phyloP scores from a whole-genome alignment of 2,113 vertebrate genomes.

The Indicator maculatus region DNA sequence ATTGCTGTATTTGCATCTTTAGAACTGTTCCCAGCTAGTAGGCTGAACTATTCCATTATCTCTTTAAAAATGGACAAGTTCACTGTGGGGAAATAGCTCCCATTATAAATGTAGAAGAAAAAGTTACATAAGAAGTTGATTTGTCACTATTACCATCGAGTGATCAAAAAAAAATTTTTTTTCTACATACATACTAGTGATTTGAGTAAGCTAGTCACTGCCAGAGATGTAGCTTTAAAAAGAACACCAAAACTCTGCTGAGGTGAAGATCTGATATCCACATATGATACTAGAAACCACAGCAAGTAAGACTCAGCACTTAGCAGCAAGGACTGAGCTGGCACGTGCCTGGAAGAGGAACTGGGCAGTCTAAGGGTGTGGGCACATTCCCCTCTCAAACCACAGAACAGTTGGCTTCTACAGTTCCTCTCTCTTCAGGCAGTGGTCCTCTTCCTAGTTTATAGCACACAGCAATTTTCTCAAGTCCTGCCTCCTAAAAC shows the following conservation, averaged over 20 bases:
- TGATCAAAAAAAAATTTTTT: background rate
- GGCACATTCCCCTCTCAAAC: background rate
- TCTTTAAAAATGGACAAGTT: background rate
- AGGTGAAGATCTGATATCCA: background rate
- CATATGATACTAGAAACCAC: background rate
- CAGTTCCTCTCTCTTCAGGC: background rate
- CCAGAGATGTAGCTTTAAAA: background rate
- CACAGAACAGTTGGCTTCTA: accelerated
- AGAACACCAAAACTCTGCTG: background rate
- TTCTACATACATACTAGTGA: background rate
- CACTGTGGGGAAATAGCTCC: background rate
- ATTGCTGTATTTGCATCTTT: background rate
- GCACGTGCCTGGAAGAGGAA: background rate
- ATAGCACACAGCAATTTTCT: background rate
- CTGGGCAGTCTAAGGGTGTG: background rate
- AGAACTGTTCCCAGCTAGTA: background rate
- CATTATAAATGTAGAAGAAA: background rate
- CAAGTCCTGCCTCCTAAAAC: background rate
- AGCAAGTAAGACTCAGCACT: background rate
- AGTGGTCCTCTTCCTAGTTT: background rate
- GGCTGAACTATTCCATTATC: background rate
- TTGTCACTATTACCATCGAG: background rate
- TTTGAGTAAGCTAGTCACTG: background rate
- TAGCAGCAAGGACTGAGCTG: background rate
- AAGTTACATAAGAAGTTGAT: background rate